Evolutionary conservation across 64 coral and sea anemone species (phyloP).

Genomic region (Stichodactyla mertensii): DNA sequence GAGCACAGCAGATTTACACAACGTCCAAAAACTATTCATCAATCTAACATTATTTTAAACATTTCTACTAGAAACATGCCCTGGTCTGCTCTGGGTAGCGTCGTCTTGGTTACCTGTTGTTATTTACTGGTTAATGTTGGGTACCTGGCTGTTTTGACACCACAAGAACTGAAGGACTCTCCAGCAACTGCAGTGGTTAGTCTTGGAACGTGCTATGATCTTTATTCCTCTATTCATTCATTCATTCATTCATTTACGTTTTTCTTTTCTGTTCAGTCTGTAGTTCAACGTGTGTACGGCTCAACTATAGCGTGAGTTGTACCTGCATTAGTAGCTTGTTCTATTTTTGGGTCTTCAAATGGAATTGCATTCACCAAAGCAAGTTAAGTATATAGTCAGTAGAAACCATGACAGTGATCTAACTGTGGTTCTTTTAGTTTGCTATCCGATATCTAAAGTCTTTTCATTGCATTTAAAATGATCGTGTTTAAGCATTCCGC

Average conservation of each 20-base stretch:
- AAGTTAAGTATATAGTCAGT: not conserved
- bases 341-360: not conserved
- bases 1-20: no score
- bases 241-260: no score
- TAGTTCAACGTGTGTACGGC: no score
- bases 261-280: no score
- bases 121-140: not conserved
- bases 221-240: no score
- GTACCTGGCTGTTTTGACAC: not conserved
- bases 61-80: not conserved
- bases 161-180: not conserved
- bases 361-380: not conserved
- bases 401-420: no score
- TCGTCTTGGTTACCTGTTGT: not conserved
- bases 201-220: not conserved
- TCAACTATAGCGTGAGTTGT: not conserved
- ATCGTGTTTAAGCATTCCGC: no score
- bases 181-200: not conserved
- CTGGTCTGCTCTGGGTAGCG: not conserved
- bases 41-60: no score
- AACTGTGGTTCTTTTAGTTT: no score
- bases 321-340: not conserved
- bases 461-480: no score
- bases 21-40: no score
- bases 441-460: no score